Evolutionary conservation across 2,113 vertebrate species (phyloP).

Genomic region (Candoia aspera): DNA sequence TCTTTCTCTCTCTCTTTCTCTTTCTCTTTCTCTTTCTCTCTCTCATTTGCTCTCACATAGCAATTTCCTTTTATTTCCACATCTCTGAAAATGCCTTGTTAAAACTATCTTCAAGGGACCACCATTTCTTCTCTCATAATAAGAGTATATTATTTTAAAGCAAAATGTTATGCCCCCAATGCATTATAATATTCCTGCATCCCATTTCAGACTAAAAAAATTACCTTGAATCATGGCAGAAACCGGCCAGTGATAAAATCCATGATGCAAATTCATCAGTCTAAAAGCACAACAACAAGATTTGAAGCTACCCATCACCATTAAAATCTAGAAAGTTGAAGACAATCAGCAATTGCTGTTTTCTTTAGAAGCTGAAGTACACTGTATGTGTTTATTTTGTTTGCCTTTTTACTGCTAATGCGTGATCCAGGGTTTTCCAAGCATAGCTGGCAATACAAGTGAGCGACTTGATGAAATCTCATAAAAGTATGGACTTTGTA

Average conservation of each 20-base stretch:
- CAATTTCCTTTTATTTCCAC: not conserved
- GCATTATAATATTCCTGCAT: not conserved
- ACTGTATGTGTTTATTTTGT: conserved; percentile 1
- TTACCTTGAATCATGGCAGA: not conserved
- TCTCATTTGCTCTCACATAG: not conserved
- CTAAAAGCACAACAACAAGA: not conserved
- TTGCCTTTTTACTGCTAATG: not conserved
- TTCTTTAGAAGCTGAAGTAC: not conserved
- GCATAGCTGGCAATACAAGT: conserved; percentile 10
- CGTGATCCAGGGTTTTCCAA: conserved; percentile 8
- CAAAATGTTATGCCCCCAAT: not conserved
- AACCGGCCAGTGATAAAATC: conserved; percentile 8
- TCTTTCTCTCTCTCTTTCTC: not conserved
- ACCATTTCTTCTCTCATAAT: fast-evolving
- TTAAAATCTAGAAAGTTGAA: not conserved
- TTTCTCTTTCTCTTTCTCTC: not conserved
- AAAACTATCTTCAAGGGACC: not conserved
- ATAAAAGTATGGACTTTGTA: not conserved
- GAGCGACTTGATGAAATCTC: not conserved
- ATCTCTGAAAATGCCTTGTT: not conserved
- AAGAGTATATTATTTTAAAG: not conserved
- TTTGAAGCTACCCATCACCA: fast-evolving
- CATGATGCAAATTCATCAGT: not conserved
- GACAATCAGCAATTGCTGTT: not conserved
- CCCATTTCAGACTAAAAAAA: not conserved